Conservation (phyloP, 1,140 invertebrate genomes). For the Drosophila prosaltans region DNA sequence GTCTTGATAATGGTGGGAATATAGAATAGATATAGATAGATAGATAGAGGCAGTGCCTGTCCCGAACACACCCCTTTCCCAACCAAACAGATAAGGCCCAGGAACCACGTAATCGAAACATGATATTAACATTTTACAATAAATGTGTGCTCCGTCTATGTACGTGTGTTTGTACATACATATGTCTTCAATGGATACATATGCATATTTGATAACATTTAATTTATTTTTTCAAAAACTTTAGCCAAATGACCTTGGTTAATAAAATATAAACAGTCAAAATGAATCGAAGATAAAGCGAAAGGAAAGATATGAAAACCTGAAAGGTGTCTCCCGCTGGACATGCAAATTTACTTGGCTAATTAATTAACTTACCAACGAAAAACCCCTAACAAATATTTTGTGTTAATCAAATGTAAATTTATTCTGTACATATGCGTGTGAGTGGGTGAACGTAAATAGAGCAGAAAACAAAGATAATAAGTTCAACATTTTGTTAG, state of each 20-base stretch:
- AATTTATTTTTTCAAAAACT: not conserved
- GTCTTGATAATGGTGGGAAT: too few species aligned
- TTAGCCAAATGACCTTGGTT: slow-evolving; percentile 11
- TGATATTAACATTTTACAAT: slow-evolving; percentile 1
- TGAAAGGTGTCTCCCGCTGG: not conserved
- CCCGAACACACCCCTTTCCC: not conserved
- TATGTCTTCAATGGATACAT: not conserved
- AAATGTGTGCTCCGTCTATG: not conserved
- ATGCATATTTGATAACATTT: slow-evolving; percentile 18
- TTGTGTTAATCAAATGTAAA: slow-evolving; percentile 3
- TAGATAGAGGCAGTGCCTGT: not conserved
- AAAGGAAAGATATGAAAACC: not conserved
- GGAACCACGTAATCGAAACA: not conserved
- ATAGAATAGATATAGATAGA: not conserved
- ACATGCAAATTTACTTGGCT: slow-evolving; percentile 18
- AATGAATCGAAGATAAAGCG: not conserved
- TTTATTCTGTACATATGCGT: not conserved
- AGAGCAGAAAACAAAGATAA: not conserved
- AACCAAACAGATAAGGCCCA: not conserved
- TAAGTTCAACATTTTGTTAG: not conserved
- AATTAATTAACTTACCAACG: slow-evolving; percentile 7
- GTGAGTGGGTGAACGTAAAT: not conserved
- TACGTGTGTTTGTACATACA: not conserved
- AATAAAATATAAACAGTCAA: slow-evolving; percentile 11
- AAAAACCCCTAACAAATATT: slow-evolving; percentile 14